Conservation (phyloP, 2,797 vertebrate genomes). For the Cossypha heuglini region DNA sequence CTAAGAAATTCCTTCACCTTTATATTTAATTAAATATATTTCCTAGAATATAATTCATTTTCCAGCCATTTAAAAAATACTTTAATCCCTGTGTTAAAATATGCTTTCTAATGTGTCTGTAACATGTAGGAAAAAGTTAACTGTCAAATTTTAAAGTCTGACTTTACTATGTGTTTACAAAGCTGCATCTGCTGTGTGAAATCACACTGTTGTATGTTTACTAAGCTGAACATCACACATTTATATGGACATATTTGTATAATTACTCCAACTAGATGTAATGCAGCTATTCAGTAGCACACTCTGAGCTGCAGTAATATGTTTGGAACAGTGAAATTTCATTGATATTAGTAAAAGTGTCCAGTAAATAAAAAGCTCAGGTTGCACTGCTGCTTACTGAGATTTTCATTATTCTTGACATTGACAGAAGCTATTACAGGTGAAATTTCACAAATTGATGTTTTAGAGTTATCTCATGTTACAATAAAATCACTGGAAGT, state of each 20-base stretch:
- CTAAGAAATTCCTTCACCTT: neutral
- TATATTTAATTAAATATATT: neutral
- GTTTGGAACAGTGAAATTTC: neutral
- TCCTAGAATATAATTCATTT: neutral
- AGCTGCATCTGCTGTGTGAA: neutral
- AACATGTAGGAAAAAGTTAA: neutral
- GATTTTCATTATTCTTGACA: neutral
- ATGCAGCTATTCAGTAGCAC: neutral
- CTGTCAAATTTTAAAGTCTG: neutral
- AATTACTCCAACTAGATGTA: neutral
- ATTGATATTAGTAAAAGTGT: neutral
- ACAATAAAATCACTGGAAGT: neutral
- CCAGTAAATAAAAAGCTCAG: neutral
- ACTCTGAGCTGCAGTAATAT: neutral
- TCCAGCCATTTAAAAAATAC: neutral
- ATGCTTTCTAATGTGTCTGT: neutral
- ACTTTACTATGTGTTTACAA: neutral
- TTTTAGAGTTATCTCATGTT: neutral
- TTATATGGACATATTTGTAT: neutral
- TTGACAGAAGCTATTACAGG: neutral
- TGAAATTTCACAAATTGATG: neutral
- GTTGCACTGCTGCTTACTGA: neutral
- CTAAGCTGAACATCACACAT: neutral
- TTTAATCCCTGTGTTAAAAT: neutral
- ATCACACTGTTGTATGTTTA: neutral